Conservation (phyloP, 64 coral and sea anemone genomes). For the Montipora foliosa region DNA sequence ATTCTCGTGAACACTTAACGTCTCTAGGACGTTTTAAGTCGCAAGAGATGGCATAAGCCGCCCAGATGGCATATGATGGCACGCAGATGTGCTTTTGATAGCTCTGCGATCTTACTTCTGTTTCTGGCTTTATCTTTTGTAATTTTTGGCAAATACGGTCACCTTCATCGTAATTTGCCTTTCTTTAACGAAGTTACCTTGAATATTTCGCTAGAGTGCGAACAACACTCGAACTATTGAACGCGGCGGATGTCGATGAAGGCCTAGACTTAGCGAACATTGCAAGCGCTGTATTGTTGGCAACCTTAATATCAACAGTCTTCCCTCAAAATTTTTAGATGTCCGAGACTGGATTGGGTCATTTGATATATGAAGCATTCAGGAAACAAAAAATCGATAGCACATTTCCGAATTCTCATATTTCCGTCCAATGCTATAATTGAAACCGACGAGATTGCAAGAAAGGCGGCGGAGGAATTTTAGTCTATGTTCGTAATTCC, state of each 20-base stretch:
- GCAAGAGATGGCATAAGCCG: too few species aligned
- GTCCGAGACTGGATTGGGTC: background rate
- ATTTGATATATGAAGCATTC: slow-evolving; percentile 50
- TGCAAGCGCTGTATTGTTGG: background rate
- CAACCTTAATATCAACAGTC: slow-evolving; percentile 14
- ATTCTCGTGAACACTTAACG: too few species aligned
- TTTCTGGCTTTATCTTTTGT: too few species aligned
- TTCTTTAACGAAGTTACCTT: too few species aligned
- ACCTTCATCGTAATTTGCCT: too few species aligned
- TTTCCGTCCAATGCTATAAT: slow-evolving; percentile 40
- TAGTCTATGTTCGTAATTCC: slow-evolving; percentile 25
- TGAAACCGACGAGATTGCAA: slow-evolving; percentile 26
- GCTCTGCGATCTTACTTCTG: too few species aligned
- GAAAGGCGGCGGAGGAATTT: slow-evolving; percentile 29
- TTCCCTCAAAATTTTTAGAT: background rate
- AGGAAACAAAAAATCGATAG: slow-evolving; percentile 75
- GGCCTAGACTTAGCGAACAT: background rate
- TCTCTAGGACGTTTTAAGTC: too few species aligned
- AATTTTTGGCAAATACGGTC: too few species aligned
- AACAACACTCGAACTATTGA: background rate
- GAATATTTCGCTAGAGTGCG: too few species aligned
- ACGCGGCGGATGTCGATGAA: background rate
- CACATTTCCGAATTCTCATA: slow-evolving; percentile 59
- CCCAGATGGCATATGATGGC: too few species aligned
- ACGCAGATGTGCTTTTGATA: too few species aligned